Evolutionary conservation across 2,888 invertebrate species (phyloP), one percentile per base, ranked within the genome.

Genomic region (Tenthredo amoena): DNA sequence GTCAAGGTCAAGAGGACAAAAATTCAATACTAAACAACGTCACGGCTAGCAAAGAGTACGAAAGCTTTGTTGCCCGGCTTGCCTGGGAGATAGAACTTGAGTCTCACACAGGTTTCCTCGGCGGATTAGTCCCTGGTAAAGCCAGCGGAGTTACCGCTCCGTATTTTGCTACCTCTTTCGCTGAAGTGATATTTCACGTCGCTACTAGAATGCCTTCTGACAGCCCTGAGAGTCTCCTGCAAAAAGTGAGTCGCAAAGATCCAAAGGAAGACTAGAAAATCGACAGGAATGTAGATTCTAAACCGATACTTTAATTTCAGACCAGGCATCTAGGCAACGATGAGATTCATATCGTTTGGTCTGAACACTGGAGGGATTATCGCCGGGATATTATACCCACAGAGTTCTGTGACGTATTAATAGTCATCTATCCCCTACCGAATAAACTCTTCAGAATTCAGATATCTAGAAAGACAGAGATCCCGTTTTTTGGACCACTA

Each of bases 281-380:
- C 71, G 10, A 31, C 2, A n/a, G 40, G 9, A 68, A 15, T 76
- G 15, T 34, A 43, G 18, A 9, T 86, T 85, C 15, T 84, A 62
- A 47, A 21, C 72, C 31, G 7, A 65, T 34, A 26, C 74, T 50
- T 3, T 18, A 81, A 50, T 86, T 94, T 88, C 91, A 97, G 97
- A 98, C 98, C 18, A 96, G 98, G 5, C 99, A 99, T 94, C 95
- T 99, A 87, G 99, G 99, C 76, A 99, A 99, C 94, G 99, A 99
- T 94, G 99, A 99, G 94, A 98, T 99, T 86, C 99, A 99, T 93
- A 98, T 99, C 87, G 99, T 99, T 47, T 99, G 99, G 99, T 99
- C 99, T 82, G 99, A 99, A 92, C 99, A 99, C 94, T 96, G 96
- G 94, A 96, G 99, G 87, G 98, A 99, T 92, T 99, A 99, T 95